Conservation (phyloP, 2,888 invertebrate species). For the Eustalomyia histrio region DNA sequence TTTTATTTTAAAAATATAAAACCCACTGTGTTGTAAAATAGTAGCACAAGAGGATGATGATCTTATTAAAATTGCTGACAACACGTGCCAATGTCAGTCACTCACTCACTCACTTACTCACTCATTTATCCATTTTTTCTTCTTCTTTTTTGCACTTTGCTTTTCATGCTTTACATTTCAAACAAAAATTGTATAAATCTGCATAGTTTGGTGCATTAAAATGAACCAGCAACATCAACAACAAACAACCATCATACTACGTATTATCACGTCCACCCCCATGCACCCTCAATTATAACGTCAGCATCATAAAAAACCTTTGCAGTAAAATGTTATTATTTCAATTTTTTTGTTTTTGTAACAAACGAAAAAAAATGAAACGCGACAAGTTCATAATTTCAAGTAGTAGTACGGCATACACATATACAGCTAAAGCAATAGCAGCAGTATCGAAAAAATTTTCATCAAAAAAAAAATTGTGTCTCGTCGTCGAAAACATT, state of each 20-base stretch:
- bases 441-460: conserved; percentile 45
- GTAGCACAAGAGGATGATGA: conserved; percentile 39
- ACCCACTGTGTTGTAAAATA: conserved; percentile 19
- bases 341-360: conserved; percentile 11
- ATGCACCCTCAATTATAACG: conserved; percentile 41
- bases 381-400: conserved; percentile 64
- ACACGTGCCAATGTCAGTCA: conserved; percentile 64
- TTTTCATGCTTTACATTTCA: conserved; percentile 28
- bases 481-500: conserved; percentile 60
- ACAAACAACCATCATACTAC: neutral
- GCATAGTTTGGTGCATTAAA: conserved; percentile 64
- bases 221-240: conserved; percentile 40
- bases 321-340: conserved; percentile 54
- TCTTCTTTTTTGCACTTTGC: conserved; percentile 17
- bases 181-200: conserved; percentile 45
- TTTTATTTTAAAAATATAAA: neutral
- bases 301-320: conserved; percentile 54
- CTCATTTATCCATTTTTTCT: conserved; percentile 28
- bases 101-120: conserved; percentile 34
- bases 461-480: conserved; percentile 47
- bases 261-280: neutral
- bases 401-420: conserved; percentile 37
- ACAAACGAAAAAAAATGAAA: conserved; percentile 46
- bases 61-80: conserved; percentile 64
- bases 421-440: neutral